Conservation (phyloP, 2,797 vertebrate genomes). For the Acridotheres tristis region DNA sequence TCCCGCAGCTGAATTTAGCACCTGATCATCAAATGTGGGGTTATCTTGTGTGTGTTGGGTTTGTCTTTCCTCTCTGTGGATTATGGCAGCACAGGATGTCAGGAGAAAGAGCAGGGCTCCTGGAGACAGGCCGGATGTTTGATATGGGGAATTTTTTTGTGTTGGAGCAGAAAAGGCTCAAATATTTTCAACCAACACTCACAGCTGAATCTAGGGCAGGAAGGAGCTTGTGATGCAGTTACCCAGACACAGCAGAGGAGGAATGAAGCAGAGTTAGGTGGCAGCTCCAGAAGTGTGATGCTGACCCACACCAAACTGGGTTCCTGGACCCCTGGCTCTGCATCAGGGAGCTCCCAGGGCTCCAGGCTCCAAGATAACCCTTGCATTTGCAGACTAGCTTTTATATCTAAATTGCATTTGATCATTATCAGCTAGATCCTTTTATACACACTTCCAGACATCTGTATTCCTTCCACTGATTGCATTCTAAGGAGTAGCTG, state of each 20-base stretch:
- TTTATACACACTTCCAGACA: not conserved
- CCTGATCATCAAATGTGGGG: no score
- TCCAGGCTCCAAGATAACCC: not conserved
- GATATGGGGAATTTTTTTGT: no score
- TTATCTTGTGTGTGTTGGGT: not conserved
- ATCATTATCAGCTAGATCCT: not conserved
- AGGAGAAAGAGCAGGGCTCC: not conserved
- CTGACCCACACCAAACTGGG: not conserved
- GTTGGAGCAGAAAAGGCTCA: not conserved
- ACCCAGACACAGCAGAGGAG: not conserved
- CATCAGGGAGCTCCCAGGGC: not conserved
- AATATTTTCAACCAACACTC: not conserved
- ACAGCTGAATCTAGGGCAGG: not conserved
- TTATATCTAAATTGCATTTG: not conserved
- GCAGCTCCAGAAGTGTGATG: not conserved
- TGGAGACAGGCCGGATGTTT: not conserved
- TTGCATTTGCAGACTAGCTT: not conserved
- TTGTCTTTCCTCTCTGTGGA: not conserved
- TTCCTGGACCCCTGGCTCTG: rapidly evolving
- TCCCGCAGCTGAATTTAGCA: not conserved
- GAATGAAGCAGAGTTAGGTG: not conserved
- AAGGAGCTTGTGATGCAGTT: not conserved
- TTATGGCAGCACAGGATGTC: not conserved
- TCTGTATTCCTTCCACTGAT: not conserved
- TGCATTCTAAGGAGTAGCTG: not conserved